Conservation (phyloP, 2,113 vertebrate genomes). For the Ondatra zibethicus region DNA sequence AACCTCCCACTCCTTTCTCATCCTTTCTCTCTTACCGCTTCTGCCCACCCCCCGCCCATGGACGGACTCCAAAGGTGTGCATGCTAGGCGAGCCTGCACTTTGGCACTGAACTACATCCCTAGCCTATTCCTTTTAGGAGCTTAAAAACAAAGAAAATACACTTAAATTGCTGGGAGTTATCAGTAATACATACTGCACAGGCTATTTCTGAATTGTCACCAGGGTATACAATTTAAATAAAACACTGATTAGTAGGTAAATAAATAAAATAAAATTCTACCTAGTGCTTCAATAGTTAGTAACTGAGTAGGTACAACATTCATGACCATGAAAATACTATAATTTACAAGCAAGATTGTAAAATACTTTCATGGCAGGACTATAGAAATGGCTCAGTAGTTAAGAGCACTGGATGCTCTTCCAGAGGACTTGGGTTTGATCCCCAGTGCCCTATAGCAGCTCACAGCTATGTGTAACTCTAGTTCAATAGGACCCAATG, state of each 20-base stretch:
- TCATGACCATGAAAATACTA: constrained; percentile 15
- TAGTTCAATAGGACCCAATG: background rate
- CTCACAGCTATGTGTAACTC: background rate
- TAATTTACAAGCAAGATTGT: constrained; percentile 47
- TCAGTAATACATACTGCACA: background rate
- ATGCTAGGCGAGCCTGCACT: background rate
- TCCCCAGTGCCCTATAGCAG: background rate
- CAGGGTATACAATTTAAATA: background rate
- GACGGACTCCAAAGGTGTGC: background rate
- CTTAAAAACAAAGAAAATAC: background rate
- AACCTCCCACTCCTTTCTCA: too few relatives aligned
- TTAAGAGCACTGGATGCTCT: background rate
- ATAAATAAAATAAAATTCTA: constrained; percentile 42
- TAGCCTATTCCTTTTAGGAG: background rate
- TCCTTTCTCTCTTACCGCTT: background rate
- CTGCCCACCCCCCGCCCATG: background rate
- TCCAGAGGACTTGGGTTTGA: background rate
- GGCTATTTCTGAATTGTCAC: constrained; percentile 7
- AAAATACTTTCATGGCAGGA: background rate
- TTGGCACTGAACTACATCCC: background rate
- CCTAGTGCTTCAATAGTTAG: constrained; percentile 36
- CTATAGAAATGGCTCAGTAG: background rate
- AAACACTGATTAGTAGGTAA: constrained; percentile 46
- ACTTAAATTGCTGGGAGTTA: background rate
- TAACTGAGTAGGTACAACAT: constrained; percentile 3